A percentile compares a stretch with the other conserved stretches of the same genome.
phyloP scores from a whole-genome alignment of 2,113 vertebrate species.

The Sorex araneus region DNA sequence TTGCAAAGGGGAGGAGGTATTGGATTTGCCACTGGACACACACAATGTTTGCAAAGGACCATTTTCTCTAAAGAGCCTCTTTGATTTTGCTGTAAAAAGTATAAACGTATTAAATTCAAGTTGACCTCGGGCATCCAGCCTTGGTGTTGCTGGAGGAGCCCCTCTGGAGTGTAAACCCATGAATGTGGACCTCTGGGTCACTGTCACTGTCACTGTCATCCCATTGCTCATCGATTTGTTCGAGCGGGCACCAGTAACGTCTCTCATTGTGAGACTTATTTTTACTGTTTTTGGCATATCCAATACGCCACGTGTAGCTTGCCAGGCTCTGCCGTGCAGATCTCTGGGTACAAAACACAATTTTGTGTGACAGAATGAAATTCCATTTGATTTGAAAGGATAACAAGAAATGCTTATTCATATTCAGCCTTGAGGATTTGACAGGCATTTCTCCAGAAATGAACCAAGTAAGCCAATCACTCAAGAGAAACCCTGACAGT shows the following conservation, averaged over 20 bases:
- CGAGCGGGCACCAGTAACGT: no score
- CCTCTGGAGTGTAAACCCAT: no score
- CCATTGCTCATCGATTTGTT: no score
- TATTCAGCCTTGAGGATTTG: background rate
- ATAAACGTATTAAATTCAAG: background rate
- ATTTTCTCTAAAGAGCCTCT: background rate
- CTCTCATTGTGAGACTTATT: no score
- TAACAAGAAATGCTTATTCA: background rate
- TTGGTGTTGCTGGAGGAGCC: no score
- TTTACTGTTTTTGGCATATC: no score
- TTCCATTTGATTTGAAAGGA: background rate
- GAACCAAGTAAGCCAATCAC: background rate
- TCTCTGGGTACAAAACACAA: background rate
- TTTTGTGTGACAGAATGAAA: constrained; percentile 11
- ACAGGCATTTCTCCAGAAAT: constrained; percentile 19
- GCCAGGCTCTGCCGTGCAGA: no score
- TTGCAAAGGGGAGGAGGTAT: background rate
- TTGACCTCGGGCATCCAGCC: background rate
- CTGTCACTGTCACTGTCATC: no score
- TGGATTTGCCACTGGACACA: background rate
- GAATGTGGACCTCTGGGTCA: background rate
- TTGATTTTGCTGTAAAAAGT: background rate
- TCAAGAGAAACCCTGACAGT: background rate
- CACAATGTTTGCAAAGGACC: background rate
- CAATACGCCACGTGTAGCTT: no score